These are phyloP conservation scores for Heliconius hortense DNA, from an alignment of 2,888 invertebrate genomes.

Conservation along the genomic window DNA sequence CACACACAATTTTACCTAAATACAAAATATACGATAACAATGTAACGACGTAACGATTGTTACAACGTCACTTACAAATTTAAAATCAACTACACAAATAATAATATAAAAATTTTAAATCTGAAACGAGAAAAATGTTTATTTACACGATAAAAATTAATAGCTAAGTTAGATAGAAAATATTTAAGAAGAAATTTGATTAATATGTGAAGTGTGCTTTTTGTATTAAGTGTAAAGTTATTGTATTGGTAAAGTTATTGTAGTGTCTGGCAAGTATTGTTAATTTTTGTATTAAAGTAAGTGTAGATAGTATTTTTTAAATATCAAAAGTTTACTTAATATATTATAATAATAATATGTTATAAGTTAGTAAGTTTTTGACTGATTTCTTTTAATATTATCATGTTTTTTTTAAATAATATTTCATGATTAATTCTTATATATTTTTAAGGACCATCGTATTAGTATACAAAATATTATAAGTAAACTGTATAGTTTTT, in stretches of 20 bases:
- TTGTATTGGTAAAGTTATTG: background rate
- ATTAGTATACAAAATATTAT: background rate
- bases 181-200: conserved; percentile 74
- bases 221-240: conserved; percentile 20
- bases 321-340: background rate
- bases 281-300: background rate
- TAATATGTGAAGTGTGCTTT: conserved; percentile 55
- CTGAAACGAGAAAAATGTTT: conserved; percentile 79
- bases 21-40: conserved; percentile 72
- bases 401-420: background rate
- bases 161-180: conserved; percentile 79
- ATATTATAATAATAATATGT: too few relatives aligned
- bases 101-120: conserved; percentile 65
- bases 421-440: background rate
- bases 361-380: too few relatives aligned
- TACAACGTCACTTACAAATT: conserved; percentile 72
- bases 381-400: background rate
- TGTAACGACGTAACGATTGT: conserved; percentile 60
- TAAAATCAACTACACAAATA: conserved; percentile 78
- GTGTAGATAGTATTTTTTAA: background rate
- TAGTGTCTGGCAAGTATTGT: background rate
- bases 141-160: conserved; percentile 79
- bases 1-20: conserved; percentile 79
- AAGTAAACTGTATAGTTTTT: background rate
- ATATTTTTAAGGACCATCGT: background rate